phyloP scores from a whole-genome alignment of 2,888 invertebrate species.

The Sphecodes monilicornis region DNA sequence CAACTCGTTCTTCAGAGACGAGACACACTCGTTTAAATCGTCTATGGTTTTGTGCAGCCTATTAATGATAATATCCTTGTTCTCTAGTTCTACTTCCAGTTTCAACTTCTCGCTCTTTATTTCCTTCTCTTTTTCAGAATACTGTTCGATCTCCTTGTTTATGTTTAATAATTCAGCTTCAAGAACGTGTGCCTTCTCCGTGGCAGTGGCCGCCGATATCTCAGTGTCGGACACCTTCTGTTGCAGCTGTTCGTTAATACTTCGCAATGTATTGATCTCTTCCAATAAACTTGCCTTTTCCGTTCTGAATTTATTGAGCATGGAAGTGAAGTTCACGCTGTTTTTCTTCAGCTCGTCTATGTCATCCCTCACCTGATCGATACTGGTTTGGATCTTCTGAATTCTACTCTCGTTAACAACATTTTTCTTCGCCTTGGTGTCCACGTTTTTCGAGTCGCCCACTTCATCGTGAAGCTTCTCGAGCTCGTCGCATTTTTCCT shows the following conservation, averaged over 20 bases:
- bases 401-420: conserved; percentile 63
- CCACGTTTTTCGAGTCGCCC: conserved; percentile 25
- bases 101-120: conserved; percentile 65
- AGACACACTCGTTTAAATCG: conserved; percentile 47
- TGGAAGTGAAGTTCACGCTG: conserved; percentile 14
- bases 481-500: conserved; percentile 76
- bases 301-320: conserved; percentile 41
- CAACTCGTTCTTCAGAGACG: conserved; percentile 58
- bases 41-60: conserved; percentile 31
- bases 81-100: conserved; percentile 65
- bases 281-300: conserved; percentile 48
- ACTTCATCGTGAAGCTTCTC: conserved; percentile 72
- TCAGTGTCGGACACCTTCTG: conserved; percentile 59
- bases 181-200: conserved; percentile 52
- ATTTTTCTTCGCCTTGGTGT: conserved; percentile 42
- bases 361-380: conserved; percentile 67
- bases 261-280: conserved; percentile 71
- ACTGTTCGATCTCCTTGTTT: conserved; percentile 65
- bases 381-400: conserved; percentile 67
- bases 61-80: conserved; percentile 43
- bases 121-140: conserved; percentile 50
- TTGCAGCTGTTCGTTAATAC: conserved; percentile 62
- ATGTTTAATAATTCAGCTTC: conserved; percentile 58
- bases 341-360: conserved; percentile 58
- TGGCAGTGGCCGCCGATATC: background rate